Evolutionary conservation across 2,888 invertebrate genomes (phyloP).

Genomic region (Apodemia hepburni): DNA sequence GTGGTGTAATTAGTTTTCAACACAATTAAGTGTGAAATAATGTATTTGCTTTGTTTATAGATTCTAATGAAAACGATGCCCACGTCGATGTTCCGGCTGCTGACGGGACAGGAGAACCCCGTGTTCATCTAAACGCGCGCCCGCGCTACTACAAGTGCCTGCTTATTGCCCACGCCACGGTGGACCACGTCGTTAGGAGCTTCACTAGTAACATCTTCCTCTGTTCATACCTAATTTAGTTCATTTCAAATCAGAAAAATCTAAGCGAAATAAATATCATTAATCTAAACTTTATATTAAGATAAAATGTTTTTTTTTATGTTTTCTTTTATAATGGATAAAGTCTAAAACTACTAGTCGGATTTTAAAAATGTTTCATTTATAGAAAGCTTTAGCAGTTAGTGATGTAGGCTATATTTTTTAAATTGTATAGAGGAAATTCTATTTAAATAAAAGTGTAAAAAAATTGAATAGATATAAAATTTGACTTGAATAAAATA

Average conservation of each 20-base stretch:
- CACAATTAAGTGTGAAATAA: no score
- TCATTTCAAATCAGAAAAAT: not conserved
- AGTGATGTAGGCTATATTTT: no score
- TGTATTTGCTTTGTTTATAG: slow-evolving; percentile 74
- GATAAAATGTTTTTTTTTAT: not conserved
- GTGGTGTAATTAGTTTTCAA: no score
- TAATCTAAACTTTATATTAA: not conserved
- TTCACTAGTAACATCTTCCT: not conserved
- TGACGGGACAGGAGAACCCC: slow-evolving; percentile 99
- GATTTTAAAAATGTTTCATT: no score
- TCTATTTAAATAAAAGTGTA: no score
- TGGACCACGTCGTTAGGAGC: slow-evolving; percentile 3
- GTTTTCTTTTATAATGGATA: no score
- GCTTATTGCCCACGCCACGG: slow-evolving; percentile 42
- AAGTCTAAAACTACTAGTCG: no score
- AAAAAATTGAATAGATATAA: no score
- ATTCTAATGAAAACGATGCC: slow-evolving; percentile 99
- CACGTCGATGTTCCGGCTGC: slow-evolving; percentile 98
- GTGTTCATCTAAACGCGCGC: slow-evolving; percentile 92
- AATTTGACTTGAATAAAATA: no score
- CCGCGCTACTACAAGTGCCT: slow-evolving; percentile 80
- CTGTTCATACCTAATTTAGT: not conserved
- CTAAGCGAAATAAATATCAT: not conserved
- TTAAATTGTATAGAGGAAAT: no score
- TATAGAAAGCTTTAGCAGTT: no score